A percentile compares a stretch with the other conserved stretches of the same genome.
These are phyloP conservation scores for Thalassarche chlororhynchos DNA, from an alignment of 2,113 vertebrate genomes.

Conservation along the genomic window DNA sequence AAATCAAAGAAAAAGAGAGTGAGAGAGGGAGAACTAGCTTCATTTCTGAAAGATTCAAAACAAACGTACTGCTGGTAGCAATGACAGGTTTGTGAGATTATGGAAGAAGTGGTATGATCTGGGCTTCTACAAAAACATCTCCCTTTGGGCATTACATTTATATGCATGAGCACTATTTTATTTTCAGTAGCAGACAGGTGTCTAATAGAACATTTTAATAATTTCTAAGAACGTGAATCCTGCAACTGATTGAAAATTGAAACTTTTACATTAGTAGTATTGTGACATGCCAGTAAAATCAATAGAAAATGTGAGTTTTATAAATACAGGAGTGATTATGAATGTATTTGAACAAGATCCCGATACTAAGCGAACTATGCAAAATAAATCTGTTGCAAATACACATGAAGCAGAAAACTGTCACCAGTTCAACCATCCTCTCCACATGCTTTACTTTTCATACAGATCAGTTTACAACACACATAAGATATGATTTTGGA, in stretches of 20 bases:
- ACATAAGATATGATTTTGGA: not conserved
- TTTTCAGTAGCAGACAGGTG: not conserved
- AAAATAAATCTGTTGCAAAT: not conserved
- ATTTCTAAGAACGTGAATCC: not conserved
- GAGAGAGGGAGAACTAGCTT: not conserved
- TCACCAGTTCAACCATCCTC: not conserved
- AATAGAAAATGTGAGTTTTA: not conserved
- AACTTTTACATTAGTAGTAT: not conserved
- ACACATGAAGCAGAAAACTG: not conserved
- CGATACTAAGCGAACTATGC: not conserved
- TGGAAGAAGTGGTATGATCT: not conserved
- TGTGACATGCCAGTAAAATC: not conserved
- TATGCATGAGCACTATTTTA: conserved; percentile 24
- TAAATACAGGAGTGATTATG: not conserved
- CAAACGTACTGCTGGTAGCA: not conserved
- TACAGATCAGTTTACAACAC: not conserved
- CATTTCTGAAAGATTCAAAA: not conserved
- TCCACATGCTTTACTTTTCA: not conserved
- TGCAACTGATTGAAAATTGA: not conserved
- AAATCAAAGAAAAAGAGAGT: not conserved
- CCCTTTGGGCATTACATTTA: not conserved
- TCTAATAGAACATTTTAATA: conserved; percentile 22
- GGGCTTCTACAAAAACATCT: not conserved
- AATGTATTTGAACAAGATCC: not conserved
- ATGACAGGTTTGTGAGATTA: not conserved